phyloP scores from a whole-genome alignment of 2,888 invertebrate genomes.

The Entomobrya proxima region DNA sequence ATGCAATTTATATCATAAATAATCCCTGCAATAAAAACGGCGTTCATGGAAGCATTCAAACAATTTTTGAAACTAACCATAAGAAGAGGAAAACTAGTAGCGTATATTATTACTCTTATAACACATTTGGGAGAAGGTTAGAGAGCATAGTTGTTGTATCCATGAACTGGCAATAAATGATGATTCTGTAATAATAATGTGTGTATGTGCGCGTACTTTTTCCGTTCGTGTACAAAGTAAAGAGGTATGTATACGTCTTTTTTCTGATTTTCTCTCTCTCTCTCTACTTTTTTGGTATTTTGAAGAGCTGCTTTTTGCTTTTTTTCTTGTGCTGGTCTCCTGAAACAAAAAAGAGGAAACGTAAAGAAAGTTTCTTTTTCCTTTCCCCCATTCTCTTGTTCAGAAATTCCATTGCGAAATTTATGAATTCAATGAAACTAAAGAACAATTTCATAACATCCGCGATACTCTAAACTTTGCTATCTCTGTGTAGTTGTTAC shows the following conservation, averaged over 20 bases:
- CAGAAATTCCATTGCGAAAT: slow-evolving; percentile 63
- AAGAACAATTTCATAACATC: slow-evolving; percentile 65
- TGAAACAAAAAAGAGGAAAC: slow-evolving; percentile 53
- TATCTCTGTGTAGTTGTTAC: slow-evolving; percentile 3
- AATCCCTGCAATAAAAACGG: slow-evolving; percentile 63
- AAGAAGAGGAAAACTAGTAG: neutral
- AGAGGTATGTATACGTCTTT: neutral
- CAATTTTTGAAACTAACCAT: slow-evolving; percentile 47
- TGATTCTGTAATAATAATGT: slow-evolving; percentile 31
- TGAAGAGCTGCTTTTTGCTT: slow-evolving; percentile 21
- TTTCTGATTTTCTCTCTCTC: neutral
- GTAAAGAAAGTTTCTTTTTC: slow-evolving; percentile 38
- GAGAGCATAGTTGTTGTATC: neutral
- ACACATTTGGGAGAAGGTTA: slow-evolving; percentile 38
- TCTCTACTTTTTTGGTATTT: slow-evolving; percentile 18
- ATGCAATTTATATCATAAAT: slow-evolving; percentile 65
- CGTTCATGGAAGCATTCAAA: slow-evolving; percentile 62
- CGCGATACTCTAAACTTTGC: slow-evolving; percentile 39
- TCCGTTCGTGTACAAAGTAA: neutral
- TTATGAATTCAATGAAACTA: slow-evolving; percentile 67
- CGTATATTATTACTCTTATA: slow-evolving; percentile 21
- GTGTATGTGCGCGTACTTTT: neutral
- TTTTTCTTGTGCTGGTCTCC: too few relatives aligned
- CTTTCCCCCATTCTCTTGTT: too few relatives aligned
- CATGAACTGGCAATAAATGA: slow-evolving; percentile 39